Base-by-base conservation (phyloP, 2,797 vertebrate genomes). In the Tauraco hartlaubi region DNA sequence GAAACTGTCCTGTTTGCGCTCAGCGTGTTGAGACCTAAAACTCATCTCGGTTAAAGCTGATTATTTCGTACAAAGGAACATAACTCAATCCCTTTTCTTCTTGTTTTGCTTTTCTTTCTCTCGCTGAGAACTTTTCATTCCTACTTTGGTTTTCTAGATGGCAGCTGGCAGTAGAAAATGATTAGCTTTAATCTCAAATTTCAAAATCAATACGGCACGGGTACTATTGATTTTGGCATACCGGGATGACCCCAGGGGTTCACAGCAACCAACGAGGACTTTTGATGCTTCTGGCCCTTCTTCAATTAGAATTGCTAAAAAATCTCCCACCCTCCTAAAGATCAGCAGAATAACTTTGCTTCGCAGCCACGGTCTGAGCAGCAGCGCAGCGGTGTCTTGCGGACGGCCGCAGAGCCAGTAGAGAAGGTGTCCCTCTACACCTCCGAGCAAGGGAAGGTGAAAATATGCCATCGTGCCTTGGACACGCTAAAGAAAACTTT, bases 221-320 rank as follows among this genome's bases (percentile, higher is more conserved):
- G 79, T 94, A 55, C 74, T 93, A 96, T 93, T 95, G 97, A 95
- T 97, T 96, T 94, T 96, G 94, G 94, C 94, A 92, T 88, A 74
- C 52, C 0, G 4, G 83, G 59, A 26, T 37, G 73, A 95, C 79
- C 80, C 58, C 1, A 0, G 75, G 90, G 82, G 74, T 81, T 92
- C 82, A n/a, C 33, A 72, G 91, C 79, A 96, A 84, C 81, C 90
- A 67, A 74, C 61, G 85, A 96, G 63, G 80, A 77, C 66, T 88
- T 88, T 72, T 94, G 92, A 94, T 95, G 85, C 95, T 96, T 44
- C 85, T 96, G 94, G 84, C 74, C 52, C 78, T 69, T 59, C 84
- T 90, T 95, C 85, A 92, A 72, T 91, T 68, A 78, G 94, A 94
- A 96, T 94, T 91, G 55, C 66, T 94, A 78, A 92, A 92, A 39